These are phyloP conservation scores for Halocynthia roretzi DNA, from an alignment of 23 tunicate species.

Conservation along the genomic window DNA sequence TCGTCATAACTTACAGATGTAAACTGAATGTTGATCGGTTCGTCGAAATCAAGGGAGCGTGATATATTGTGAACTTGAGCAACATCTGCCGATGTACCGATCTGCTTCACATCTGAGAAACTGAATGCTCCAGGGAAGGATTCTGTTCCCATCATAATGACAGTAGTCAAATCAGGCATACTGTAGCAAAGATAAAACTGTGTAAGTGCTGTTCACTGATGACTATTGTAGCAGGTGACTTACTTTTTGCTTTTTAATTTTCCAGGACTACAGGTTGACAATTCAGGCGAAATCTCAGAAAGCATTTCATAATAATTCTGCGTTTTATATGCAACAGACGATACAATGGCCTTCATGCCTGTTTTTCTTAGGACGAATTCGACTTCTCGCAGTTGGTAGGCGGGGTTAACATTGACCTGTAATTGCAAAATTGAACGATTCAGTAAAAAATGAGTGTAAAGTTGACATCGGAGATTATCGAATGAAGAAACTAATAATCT, in stretches of 20 bases:
- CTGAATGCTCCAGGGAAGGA: constrained; percentile 49
- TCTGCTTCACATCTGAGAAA: constrained; percentile 52
- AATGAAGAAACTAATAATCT: background rate
- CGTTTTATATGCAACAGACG: constrained; percentile 54
- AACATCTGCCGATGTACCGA: constrained; percentile 37
- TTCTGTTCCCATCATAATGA: constrained; percentile 77
- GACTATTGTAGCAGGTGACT: background rate
- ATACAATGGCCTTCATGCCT: constrained; percentile 55
- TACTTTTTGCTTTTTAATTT: constrained; percentile 44
- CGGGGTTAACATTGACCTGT: constrained; percentile 91
- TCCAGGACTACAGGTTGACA: constrained; percentile 38
- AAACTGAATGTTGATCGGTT: constrained; percentile 86
- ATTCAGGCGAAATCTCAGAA: constrained; percentile 62
- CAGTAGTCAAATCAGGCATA: constrained; percentile 60
- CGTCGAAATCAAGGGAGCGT: constrained; percentile 50
- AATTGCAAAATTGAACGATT: background rate
- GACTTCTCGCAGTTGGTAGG: constrained; percentile 68
- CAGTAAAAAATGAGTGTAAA: background rate
- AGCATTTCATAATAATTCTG: constrained; percentile 81
- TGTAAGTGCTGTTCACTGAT: too few species aligned
- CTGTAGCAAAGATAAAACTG: constrained; percentile 26
- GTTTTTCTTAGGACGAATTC: constrained; percentile 63
- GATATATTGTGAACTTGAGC: constrained; percentile 48
- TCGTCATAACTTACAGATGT: constrained; percentile 67
- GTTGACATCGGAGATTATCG: background rate